phyloP scores from a whole-genome alignment of 1,140 invertebrate genomes.

The Heterodera carotae region DNA sequence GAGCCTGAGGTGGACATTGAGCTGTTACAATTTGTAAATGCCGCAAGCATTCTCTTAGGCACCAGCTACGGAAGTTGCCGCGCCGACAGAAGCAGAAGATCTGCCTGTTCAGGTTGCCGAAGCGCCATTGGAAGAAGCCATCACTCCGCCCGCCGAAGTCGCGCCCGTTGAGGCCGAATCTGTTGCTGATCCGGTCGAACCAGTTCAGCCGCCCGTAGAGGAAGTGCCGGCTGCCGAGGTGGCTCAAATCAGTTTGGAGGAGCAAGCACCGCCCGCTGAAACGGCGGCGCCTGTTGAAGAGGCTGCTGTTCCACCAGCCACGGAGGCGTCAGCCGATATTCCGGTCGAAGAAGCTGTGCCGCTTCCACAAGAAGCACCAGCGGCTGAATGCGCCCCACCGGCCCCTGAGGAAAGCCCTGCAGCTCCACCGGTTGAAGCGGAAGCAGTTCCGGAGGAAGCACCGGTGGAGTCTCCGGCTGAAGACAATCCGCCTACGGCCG shows the following conservation, averaged over 20 bases:
- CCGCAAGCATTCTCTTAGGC: neutral
- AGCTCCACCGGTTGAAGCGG: conserved; percentile 1
- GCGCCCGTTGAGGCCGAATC: neutral
- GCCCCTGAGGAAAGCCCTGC: neutral
- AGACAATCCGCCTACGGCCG: too few species aligned
- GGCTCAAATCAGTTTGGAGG: neutral
- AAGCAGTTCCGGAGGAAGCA: neutral
- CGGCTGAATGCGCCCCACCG: neutral
- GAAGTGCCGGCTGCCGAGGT: conserved; percentile 4
- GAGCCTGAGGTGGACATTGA: neutral
- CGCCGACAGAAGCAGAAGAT: too few species aligned
- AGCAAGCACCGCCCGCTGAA: neutral
- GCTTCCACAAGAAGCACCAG: neutral
- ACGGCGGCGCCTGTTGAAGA: neutral
- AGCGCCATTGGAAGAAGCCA: neutral
- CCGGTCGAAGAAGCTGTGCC: neutral
- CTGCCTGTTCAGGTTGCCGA: conserved; percentile 2
- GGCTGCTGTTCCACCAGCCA: neutral
- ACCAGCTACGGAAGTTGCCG: neutral
- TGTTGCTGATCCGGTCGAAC: conserved; percentile 1
- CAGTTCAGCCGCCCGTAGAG: neutral
- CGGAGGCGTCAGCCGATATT: conserved; percentile 1
- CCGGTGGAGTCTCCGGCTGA: neutral
- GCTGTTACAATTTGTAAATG: neutral
- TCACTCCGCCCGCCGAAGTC: conserved; percentile 1